Evolutionary conservation across 2,797 vertebrate species (phyloP).

Genomic region (Coregonus ussuriensis): DNA sequence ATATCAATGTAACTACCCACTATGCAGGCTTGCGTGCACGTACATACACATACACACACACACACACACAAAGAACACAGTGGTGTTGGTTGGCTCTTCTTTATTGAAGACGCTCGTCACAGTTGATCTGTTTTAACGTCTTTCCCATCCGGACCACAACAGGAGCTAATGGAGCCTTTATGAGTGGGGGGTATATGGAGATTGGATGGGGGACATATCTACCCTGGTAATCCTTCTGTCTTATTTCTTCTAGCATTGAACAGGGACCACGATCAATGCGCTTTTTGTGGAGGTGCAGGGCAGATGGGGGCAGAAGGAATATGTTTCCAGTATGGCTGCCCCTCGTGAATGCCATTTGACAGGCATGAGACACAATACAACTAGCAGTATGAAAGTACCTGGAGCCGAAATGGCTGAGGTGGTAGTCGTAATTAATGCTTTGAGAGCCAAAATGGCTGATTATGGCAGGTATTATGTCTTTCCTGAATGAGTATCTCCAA

Average conservation of each 20-base stretch:
- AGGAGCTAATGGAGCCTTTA: constrained; percentile 63
- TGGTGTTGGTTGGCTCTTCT: neutral
- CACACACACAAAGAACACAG: neutral
- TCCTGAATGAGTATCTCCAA: neutral
- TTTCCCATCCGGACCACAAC: constrained; percentile 23
- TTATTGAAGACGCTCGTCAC: constrained; percentile 16
- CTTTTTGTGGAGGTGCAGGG: constrained; percentile 55
- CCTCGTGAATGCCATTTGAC: constrained; percentile 42
- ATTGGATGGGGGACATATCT: constrained; percentile 35
- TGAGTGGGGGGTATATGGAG: constrained; percentile 44
- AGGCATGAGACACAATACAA: constrained; percentile 43
- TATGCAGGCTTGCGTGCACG: too few relatives aligned
- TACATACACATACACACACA: neutral
- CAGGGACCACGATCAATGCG: constrained; percentile 58
- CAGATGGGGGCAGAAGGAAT: neutral
- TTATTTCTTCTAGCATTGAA: constrained; percentile 48
- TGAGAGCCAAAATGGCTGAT: neutral
- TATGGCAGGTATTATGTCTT: neutral
- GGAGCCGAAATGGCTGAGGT: constrained; percentile 12
- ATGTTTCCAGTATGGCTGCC: constrained; percentile 27
- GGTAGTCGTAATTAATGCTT: neutral
- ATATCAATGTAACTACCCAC: too few relatives aligned
- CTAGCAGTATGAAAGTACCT: constrained; percentile 23
- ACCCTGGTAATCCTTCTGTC: constrained; percentile 51
- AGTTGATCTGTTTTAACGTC: constrained; percentile 44